Evolutionary conservation across 2,113 vertebrate genomes (phyloP), one percentile per base, ranked within the genome.

Genomic region (Porphyrio hochstetteri): DNA sequence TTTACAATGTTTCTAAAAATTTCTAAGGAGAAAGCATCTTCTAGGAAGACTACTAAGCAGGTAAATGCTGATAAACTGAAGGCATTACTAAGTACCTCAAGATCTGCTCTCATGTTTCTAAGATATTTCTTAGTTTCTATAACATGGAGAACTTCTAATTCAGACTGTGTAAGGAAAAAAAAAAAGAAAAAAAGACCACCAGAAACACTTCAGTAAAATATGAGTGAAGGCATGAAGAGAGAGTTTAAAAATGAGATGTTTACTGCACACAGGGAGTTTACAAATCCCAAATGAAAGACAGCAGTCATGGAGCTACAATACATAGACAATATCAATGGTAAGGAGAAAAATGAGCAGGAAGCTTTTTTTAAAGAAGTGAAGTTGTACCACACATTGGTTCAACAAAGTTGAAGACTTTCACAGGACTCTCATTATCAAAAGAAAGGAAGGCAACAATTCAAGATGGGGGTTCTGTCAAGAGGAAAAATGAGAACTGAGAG

Each of bases 231-330:
- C 60, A 86, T 14, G 16, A 46, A 63, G 15, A 71, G 8, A 55
- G 8, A 83, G 19, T 17, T 86, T 80, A 88, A 82, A 86, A 94
- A 86, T 80, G 28, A 90, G 50, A 81, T 87, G 57, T 83, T 94
- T 94, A 68, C 21, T 90, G 48, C 33, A 70, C 38, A 77, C 27
- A 88, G 8, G 33, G 76, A 91, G 52, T 91, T 96, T 92, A 94
- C 15, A 92, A 80, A 81, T 67, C 33, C 68, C 81, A 91, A 86
- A 97, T 86, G 83, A 88, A 92, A 92, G 79, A 90, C 85, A 94
- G 71, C 4, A 70, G 64, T 69, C 67, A 57, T 83, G n/a, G 38
- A 75, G 80, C 35, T 24, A 67, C 50, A 78, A 61, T 68, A 70
- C 16, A 33, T 27, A 78, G 82, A 78, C 50, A 90, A 77, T 27